These are phyloP conservation scores for Pantherophis vulpinus DNA, from an alignment of 2,797 vertebrate genomes.

Conservation along the genomic window DNA sequence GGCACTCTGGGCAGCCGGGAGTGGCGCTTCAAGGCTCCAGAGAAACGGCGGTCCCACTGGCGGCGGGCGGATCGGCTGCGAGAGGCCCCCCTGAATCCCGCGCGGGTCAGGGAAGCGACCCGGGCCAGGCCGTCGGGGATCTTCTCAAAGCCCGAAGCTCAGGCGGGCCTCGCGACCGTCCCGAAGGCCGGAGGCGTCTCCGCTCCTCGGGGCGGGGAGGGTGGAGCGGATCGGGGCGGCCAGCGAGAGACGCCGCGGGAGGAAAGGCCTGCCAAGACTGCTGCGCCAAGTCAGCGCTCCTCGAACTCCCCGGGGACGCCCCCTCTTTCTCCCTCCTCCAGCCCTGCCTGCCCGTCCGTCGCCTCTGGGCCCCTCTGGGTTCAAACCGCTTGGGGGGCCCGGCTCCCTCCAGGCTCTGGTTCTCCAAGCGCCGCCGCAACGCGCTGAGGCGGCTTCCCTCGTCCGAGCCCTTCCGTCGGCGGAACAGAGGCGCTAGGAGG, in stretches of 20 bases:
- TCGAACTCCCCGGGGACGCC: background rate
- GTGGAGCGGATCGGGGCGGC: background rate
- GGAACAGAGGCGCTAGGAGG: background rate
- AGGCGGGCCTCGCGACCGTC: background rate
- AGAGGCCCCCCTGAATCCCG: background rate
- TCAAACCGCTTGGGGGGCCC: background rate
- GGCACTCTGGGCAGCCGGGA: background rate
- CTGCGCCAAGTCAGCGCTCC: background rate
- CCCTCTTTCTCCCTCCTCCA: background rate
- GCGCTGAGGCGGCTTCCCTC: background rate
- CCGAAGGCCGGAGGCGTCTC: background rate
- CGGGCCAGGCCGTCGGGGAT: background rate
- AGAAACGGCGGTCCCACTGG: background rate
- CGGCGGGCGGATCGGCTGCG: background rate
- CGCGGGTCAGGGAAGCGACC: background rate
- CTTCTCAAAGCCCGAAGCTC: background rate
- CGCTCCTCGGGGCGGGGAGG: accelerated
- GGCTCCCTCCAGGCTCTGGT: background rate
- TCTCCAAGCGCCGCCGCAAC: background rate
- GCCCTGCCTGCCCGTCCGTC: background rate
- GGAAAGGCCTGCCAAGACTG: background rate
- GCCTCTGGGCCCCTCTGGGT: background rate
- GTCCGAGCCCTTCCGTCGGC: background rate
- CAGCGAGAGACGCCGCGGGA: background rate
- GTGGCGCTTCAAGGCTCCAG: background rate